Percentiles rank a stretch among this genome's conserved stretches.
phyloP scores from a whole-genome alignment of 2,113 vertebrate genomes.

The Leucopsar rothschildi region DNA sequence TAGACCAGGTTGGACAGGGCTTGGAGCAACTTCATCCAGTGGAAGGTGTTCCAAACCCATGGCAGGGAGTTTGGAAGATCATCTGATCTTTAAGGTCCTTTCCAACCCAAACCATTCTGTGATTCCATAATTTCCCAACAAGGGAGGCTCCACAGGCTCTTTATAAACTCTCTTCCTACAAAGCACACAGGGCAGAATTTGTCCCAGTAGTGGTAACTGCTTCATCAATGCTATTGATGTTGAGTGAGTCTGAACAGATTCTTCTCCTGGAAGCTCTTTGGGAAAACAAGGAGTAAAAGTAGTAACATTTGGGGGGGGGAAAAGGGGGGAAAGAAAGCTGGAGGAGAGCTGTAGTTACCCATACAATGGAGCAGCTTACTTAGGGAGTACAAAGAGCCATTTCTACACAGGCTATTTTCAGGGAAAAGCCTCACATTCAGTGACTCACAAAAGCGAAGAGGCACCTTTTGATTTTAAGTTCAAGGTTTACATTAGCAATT shows the following conservation, averaged over 20 bases:
- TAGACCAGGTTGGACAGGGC: not conserved
- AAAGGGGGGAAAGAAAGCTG: accelerated
- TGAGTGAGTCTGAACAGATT: not conserved
- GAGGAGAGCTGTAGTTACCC: not conserved
- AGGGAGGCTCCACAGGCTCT: not conserved
- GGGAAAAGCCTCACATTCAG: slow-evolving; percentile 2
- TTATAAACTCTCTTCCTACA: not conserved
- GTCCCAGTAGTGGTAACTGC: not conserved
- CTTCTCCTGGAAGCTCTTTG: not conserved
- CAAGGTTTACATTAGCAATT: slow-evolving; percentile 73
- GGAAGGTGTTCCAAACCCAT: not conserved
- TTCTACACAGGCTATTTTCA: slow-evolving; percentile 12
- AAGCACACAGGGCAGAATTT: not conserved
- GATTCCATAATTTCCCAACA: not conserved
- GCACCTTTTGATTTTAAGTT: slow-evolving; percentile 72
- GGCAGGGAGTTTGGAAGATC: not conserved
- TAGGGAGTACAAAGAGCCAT: slow-evolving; percentile 15
- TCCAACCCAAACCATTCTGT: not conserved
- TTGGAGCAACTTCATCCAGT: not conserved
- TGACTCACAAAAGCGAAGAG: slow-evolving; percentile 18
- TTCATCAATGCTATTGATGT: not conserved
- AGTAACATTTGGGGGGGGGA: not conserved
- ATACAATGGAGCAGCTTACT: slow-evolving; percentile 8
- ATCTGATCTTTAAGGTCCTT: not conserved
- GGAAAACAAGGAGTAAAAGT: not conserved